Base-by-base conservation (phyloP, 2,113 vertebrate genomes). In the Perognathus longimembris region DNA sequence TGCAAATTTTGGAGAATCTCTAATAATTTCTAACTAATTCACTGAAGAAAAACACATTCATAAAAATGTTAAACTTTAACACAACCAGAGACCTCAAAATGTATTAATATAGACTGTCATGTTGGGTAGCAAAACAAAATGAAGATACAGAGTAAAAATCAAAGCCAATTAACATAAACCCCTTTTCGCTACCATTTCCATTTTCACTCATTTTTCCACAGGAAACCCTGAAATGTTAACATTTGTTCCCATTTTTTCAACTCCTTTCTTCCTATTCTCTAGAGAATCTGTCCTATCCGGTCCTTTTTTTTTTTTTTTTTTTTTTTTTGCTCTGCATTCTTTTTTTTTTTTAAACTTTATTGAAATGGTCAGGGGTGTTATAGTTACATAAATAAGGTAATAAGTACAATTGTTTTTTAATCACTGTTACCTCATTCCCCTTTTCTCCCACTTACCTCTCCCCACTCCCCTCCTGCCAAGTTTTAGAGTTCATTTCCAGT, bases 1-100 rank as follows among this genome's bases (percentile, higher is more conserved):
- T 76, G 28, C 32, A 83, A 70, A 63, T 95, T 87, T 84, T 45
- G 83, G 7, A 40, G 50, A 82, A 57, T 82, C 34, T 85, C 66
- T 64, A 63, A 78, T 59, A 1, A 28, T 70, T 80, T 91, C 17
- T 83, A 82, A 73, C 77, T 82, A 54, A 69, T 86, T 90, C 45
- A 12, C 38, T 50, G 64, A 69, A 69, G 57, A 63, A 70, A n/a
- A 70, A n/a, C 76, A 63, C 5, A 40, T 4, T 40, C 1, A n/a
- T n/a, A 88, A 70, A 12, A 57, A 50, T 26, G 81, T 84, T 10
- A 70, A 67, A 66, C 71, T 61, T 66, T 54, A 88, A 2, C 9
- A 18, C 78, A 73, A 77, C 38, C 9, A 77, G 34, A 61, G 15
- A 50, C 32, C n/a, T 81, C 18, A 57, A 73, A 38, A 40, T 32